These are phyloP conservation scores for Pachymerium ferrugineum DNA, from an alignment of 2,888 invertebrate species.

Conservation along the genomic window DNA sequence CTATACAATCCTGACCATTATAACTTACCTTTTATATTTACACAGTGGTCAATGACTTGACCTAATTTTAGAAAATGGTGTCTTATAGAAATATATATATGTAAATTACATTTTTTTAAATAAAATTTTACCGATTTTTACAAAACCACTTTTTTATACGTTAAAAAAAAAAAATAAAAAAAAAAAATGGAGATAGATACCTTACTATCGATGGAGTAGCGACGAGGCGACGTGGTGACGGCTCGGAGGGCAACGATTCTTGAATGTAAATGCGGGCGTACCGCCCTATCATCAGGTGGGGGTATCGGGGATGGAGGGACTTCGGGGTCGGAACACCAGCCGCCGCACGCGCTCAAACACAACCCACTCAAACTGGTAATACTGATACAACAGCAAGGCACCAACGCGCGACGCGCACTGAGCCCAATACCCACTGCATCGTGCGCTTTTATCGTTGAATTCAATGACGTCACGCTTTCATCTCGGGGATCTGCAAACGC, in stretches of 20 bases:
- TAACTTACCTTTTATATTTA: too few relatives aligned
- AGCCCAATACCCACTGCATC: background rate
- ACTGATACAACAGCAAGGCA: background rate
- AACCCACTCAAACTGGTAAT: background rate
- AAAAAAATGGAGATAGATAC: background rate
- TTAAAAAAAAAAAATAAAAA: background rate
- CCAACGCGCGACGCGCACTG: background rate
- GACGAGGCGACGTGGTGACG: constrained; percentile 1
- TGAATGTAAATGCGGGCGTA: background rate
- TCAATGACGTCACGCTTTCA: background rate
- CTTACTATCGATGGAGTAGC: background rate
- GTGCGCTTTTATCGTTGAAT: background rate
- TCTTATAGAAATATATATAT: too few relatives aligned
- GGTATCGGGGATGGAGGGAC: background rate
- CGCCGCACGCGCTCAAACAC: constrained; percentile 1
- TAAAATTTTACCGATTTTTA: too few relatives aligned
- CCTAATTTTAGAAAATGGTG: too few relatives aligned
- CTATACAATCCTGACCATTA: too few relatives aligned
- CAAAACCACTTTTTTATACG: too few relatives aligned
- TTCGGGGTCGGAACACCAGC: background rate
- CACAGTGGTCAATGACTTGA: too few relatives aligned
- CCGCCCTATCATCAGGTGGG: background rate
- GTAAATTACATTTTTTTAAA: too few relatives aligned
- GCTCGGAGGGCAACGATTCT: background rate
- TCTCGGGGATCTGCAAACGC: background rate